Evolutionary conservation across 2,113 vertebrate species (phyloP).

Genomic region (Charadrius vociferus): DNA sequence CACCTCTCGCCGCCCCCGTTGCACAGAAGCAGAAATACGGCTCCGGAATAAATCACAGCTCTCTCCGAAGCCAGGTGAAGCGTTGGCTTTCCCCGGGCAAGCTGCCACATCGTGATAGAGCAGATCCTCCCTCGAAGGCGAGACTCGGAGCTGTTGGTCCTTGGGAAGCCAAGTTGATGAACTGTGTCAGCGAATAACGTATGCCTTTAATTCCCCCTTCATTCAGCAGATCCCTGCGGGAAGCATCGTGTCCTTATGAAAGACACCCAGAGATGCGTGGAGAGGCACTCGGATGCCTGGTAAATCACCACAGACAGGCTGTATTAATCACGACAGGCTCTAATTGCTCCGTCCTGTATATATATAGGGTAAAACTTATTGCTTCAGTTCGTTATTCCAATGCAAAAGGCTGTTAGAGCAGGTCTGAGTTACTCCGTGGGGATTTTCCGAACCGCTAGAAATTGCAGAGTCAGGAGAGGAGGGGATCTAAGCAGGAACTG

Average conservation of each 20-base stretch:
- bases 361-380: not conserved
- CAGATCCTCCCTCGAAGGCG: not conserved
- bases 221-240: not conserved
- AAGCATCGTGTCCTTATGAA: not conserved
- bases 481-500: not conserved
- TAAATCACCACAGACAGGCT: not conserved
- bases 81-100: not conserved
- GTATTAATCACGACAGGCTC: not conserved
- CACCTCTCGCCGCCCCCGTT: rapidly evolving
- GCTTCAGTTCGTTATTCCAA: not conserved
- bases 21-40: not conserved
- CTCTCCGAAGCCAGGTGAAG: not conserved
- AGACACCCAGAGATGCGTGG: not conserved
- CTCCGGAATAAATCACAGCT: not conserved
- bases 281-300: not conserved
- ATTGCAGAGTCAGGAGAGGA: not conserved
- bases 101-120: not conserved
- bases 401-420: not conserved
- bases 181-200: not conserved
- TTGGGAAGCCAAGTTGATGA: not conserved
- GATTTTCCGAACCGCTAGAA: not conserved
- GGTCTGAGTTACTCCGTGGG: not conserved
- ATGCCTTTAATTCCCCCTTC: not conserved
- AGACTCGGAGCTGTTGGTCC: not conserved
- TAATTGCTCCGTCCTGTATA: not conserved